Evolutionary conservation across 2,113 vertebrate genomes (phyloP).

Genomic region (Dromiciops gliroides): DNA sequence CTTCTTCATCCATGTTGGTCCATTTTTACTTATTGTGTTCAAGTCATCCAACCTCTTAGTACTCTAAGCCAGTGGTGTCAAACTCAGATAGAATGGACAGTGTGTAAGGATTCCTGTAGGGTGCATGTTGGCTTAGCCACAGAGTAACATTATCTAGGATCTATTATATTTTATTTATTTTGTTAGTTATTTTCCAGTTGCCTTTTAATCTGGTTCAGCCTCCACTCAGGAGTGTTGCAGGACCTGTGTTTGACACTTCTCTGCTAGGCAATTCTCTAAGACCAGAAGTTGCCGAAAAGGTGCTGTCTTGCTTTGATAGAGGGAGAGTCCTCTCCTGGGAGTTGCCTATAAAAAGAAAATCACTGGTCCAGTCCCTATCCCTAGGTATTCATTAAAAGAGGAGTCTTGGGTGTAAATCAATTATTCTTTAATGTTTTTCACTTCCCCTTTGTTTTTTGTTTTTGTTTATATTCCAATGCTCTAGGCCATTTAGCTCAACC

Average conservation of each 20-base stretch:
- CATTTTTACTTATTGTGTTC: slow-evolving; percentile 46
- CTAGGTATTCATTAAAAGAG: slow-evolving; percentile 16
- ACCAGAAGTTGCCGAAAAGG: background rate
- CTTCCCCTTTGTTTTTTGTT: slow-evolving; percentile 30
- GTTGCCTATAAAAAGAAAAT: background rate
- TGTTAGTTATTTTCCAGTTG: background rate
- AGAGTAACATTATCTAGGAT: background rate
- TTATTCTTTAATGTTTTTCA: slow-evolving; percentile 27
- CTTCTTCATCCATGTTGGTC: slow-evolving; percentile 56
- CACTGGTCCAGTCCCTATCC: background rate
- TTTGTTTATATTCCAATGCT: background rate
- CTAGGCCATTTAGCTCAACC: background rate
- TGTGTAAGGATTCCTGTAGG: background rate
- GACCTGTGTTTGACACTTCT: background rate
- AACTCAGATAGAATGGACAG: background rate
- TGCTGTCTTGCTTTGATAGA: background rate
- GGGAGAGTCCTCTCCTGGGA: background rate
- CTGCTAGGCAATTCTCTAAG: background rate
- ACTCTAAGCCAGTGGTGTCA: background rate
- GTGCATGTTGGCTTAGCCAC: background rate
- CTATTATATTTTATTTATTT: background rate
- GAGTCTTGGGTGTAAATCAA: background rate
- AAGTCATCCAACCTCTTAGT: background rate
- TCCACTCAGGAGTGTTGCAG: background rate
- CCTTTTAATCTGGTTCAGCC: background rate